These are phyloP conservation scores for Heliothis virescens DNA, from an alignment of 1,140 invertebrate genomes.

Conservation along the genomic window DNA sequence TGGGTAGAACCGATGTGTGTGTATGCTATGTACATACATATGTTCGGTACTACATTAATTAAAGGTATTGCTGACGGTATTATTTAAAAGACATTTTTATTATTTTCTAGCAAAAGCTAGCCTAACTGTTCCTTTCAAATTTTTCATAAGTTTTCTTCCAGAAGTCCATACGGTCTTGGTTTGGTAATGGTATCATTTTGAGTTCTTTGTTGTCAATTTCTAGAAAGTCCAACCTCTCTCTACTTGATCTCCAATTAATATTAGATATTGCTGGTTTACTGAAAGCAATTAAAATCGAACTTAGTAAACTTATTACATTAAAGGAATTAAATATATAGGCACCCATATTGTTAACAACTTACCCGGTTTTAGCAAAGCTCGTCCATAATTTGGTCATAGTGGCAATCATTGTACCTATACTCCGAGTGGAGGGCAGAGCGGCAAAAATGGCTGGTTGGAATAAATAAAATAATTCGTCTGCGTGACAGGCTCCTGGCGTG, in stretches of 20 bases:
- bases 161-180: slow-evolving; percentile 56
- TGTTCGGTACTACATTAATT: too few relatives aligned
- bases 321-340: neutral
- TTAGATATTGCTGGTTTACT: slow-evolving; percentile 5
- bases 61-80: too few relatives aligned
- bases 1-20: too few relatives aligned
- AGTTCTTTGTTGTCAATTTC: slow-evolving; percentile 52
- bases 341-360: slow-evolving; percentile 14
- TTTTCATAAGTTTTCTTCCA: slow-evolving; percentile 57
- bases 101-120: too few relatives aligned
- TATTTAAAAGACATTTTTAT: too few relatives aligned
- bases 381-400: slow-evolving; percentile 62
- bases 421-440: slow-evolving; percentile 3
- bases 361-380: slow-evolving; percentile 63
- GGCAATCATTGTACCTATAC: slow-evolving; percentile 54
- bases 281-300: neutral
- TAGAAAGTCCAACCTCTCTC: slow-evolving; percentile 52
- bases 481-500: slow-evolving; percentile 58
- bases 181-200: slow-evolving; percentile 55
- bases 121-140: slow-evolving; percentile 30
- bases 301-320: neutral
- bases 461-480: slow-evolving; percentile 58
- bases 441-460: slow-evolving; percentile 51
- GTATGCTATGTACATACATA: too few relatives aligned
- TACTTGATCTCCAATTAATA: slow-evolving; percentile 50